Base-by-base conservation (phyloP, 2,113 vertebrate genomes). In the Erinaceus europaeus region DNA sequence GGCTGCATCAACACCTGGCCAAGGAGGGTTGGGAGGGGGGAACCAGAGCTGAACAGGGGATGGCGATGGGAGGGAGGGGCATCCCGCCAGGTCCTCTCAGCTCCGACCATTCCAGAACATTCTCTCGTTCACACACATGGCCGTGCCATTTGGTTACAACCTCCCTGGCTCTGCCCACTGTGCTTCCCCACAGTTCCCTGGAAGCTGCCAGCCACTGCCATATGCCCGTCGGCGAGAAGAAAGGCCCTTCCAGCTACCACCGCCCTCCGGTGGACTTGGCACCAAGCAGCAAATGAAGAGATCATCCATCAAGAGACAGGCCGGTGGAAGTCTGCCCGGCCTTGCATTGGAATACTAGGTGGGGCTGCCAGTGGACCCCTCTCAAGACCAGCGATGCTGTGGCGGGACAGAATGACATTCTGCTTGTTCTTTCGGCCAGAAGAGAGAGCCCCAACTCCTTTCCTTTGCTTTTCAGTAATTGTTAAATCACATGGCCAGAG, bases 401-500 rank as follows among this genome's bases (percentile, higher is more conserved):
- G 27, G 15, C 10, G 6, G 52, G 62, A 34, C 2, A 75, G 57
- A 12, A 17, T 17, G 89, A 53, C 1, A n/a, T 74, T 72, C 8
- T 77, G 7, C 42, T 67, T 52, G 5, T 83, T 62, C 38, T 10
- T 81, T 84, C 89, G 32, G 6, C 23, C 27, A 55, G 42, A 74
- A 48, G 0, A 77, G 65, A 4, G 21, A 65, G 5, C 38, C 71
- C 72, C 83, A 75, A 10, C 29, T 48, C 76, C 52, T 78, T 81
- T 68, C 61, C 42, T 83, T 42, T 74, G 74, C 59, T 75, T 78
- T 90, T 77, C 38, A 74, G 59, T 61, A 73, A 86, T 73, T 44
- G 21, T 27, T 69, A 80, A 86, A 84, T 84, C 40, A 78, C 86
- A 77, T 23, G 46, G n/a, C n/a, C 82, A 50, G 40, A 48, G 57